Conservation (phyloP, 2,113 vertebrate species). For the Catharus minimus region DNA sequence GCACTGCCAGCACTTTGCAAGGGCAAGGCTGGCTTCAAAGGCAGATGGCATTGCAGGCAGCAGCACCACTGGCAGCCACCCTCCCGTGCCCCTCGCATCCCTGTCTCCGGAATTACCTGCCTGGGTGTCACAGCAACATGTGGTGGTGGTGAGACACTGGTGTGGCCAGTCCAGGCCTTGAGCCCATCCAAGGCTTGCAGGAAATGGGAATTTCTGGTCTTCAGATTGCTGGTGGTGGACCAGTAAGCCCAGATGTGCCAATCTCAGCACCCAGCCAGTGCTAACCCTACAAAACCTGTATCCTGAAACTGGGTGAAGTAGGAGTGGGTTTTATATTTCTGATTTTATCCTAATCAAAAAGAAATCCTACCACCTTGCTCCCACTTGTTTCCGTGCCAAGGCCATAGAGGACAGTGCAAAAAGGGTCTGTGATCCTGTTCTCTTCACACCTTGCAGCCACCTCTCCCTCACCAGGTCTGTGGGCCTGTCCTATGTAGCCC, state of each 20-base stretch:
- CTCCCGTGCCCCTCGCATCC: fast-evolving
- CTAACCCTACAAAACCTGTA: not conserved
- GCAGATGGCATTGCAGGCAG: not conserved
- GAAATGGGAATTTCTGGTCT: not conserved
- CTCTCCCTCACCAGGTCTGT: not conserved
- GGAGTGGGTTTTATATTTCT: fast-evolving
- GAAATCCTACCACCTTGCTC: not conserved
- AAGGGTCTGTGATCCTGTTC: not conserved
- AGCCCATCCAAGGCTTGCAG: not conserved
- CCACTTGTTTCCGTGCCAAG: not conserved
- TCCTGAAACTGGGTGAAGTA: not conserved
- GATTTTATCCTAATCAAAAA: not conserved
- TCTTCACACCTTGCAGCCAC: not conserved
- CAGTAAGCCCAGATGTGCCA: not conserved
- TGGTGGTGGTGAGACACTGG: not conserved
- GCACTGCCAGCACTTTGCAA: not conserved
- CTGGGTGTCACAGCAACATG: fast-evolving
- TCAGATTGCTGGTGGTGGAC: fast-evolving
- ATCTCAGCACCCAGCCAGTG: fast-evolving
- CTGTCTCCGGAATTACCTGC: fast-evolving
- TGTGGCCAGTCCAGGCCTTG: not conserved
- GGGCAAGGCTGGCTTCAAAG: not conserved
- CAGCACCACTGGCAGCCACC: fast-evolving
- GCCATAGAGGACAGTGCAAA: fast-evolving
- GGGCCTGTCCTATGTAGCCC: not conserved